These are phyloP conservation scores for Macropis europaea DNA, from an alignment of 2,888 invertebrate species.

Conservation along the genomic window DNA sequence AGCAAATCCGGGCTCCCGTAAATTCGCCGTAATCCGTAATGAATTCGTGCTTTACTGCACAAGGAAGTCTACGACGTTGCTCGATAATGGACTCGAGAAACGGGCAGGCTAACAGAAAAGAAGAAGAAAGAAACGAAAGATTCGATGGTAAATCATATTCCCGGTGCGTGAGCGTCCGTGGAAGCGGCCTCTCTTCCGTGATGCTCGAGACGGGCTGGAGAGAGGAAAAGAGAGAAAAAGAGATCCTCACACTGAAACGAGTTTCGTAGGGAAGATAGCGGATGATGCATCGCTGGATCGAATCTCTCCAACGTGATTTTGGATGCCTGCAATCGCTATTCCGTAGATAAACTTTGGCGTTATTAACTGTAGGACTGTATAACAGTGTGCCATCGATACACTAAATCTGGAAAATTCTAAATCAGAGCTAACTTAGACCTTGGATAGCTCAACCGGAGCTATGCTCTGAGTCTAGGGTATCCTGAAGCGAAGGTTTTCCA, in stretches of 20 bases:
- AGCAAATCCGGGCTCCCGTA: constrained; percentile 18
- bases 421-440: too few relatives aligned
- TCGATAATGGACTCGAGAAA: constrained; percentile 26
- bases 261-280: constrained; percentile 44
- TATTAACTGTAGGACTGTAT: too few relatives aligned
- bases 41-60: constrained; percentile 44
- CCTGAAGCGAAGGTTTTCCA: too few relatives aligned
- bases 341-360: constrained; percentile 11
- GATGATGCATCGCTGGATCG: constrained; percentile 42
- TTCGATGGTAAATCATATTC: constrained; percentile 61
- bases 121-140: constrained; percentile 38
- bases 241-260: constrained; percentile 33
- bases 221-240: constrained; percentile 2
- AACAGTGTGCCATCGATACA: too few relatives aligned
- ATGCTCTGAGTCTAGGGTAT: too few relatives aligned
- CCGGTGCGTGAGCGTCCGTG: constrained; percentile 22
- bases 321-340: neutral
- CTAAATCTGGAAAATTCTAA: too few relatives aligned
- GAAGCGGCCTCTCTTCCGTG: constrained; percentile 38
- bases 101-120: neutral
- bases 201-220: constrained; percentile 21
- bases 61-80: constrained; percentile 16
- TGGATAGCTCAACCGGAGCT: too few relatives aligned
- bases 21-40: constrained; percentile 42
- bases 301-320: constrained; percentile 35